Evolutionary conservation across 2,888 invertebrate genomes (phyloP).

Genomic region (Archips crataeganus): DNA sequence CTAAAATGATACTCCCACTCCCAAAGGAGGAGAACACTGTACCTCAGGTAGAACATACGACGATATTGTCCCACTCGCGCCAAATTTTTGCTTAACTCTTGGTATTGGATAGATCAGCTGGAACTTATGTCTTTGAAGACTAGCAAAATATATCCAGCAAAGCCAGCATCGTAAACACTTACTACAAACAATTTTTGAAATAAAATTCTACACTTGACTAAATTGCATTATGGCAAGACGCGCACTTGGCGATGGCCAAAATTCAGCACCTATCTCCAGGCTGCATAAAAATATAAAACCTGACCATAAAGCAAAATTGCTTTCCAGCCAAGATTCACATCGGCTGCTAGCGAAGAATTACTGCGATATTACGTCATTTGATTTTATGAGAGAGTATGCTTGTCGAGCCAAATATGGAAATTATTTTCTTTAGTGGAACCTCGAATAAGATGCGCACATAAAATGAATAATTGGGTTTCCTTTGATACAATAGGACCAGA

Average conservation of each 20-base stretch:
- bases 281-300: slow-evolving; percentile 11
- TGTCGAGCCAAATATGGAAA: slow-evolving; percentile 15
- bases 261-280: slow-evolving; percentile 1
- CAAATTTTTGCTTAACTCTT: too few relatives aligned
- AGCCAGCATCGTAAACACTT: too few relatives aligned
- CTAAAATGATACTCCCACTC: too few relatives aligned
- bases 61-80: too few relatives aligned
- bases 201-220: neutral
- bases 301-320: slow-evolving; percentile 12
- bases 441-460: neutral
- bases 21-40: too few relatives aligned
- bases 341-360: slow-evolving; percentile 5
- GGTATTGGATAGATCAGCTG: too few relatives aligned
- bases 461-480: neutral
- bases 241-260: neutral
- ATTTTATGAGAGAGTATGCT: slow-evolving; percentile 10
- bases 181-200: neutral
- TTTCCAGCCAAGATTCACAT: slow-evolving; percentile 3
- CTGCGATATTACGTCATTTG: slow-evolving; percentile 1
- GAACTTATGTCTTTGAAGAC: too few relatives aligned
- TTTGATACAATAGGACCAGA: neutral
- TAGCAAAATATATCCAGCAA: too few relatives aligned
- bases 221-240: neutral
- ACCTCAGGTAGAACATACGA: too few relatives aligned
- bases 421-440: neutral